Evolutionary conservation across 2,888 invertebrate species (phyloP).

Genomic region (Pasiphila rectangulata): DNA sequence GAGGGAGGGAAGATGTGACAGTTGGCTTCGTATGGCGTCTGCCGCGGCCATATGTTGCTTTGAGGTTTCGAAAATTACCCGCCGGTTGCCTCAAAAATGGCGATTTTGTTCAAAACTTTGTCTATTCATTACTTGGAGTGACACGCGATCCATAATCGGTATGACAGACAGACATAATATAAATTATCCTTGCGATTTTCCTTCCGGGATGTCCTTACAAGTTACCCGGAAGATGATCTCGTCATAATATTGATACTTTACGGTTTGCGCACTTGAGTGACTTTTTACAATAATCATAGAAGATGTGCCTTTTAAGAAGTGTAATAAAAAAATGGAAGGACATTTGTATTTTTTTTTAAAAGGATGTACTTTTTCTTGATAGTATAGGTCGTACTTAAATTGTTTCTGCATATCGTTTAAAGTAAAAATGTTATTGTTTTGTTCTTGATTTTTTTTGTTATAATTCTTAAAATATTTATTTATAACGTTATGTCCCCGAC

Average conservation of each 20-base stretch:
- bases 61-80: constrained; percentile 78
- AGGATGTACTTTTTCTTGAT: too few relatives aligned
- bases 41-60: constrained; percentile 75
- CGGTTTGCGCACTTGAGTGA: neutral
- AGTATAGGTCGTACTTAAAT: too few relatives aligned
- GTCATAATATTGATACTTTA: constrained; percentile 6
- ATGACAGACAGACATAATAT: constrained; percentile 38
- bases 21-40: constrained; percentile 75
- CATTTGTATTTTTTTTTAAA: too few relatives aligned
- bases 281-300: neutral
- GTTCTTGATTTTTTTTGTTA: too few relatives aligned
- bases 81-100: constrained; percentile 59
- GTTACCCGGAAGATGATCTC: neutral
- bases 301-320: neutral
- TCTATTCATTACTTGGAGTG: constrained; percentile 64
- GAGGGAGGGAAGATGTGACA: constrained; percentile 59
- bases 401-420: too few relatives aligned
- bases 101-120: constrained; percentile 55
- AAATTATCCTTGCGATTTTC: constrained; percentile 19
- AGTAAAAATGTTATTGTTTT: too few relatives aligned
- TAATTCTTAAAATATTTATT: too few relatives aligned
- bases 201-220: constrained; percentile 16
- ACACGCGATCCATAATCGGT: constrained; percentile 43
- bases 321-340: neutral
- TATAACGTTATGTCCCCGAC: too few relatives aligned